Base-by-base conservation (phyloP, 2,113 vertebrate species). In the Peromyscus polionotus region DNA sequence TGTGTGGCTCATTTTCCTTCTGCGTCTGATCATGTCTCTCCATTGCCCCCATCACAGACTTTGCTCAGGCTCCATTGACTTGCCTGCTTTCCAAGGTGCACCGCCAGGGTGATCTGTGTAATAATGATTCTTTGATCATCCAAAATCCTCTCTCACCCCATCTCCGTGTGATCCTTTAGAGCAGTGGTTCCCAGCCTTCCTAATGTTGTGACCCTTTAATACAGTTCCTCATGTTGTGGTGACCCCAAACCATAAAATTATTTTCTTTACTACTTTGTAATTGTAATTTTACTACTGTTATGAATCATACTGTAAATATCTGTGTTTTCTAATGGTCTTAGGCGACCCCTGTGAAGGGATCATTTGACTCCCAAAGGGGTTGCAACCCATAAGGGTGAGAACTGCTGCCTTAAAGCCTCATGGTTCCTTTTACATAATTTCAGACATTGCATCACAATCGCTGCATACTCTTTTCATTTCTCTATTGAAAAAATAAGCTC, bases 111-210 rank as follows among this genome's bases (percentile, higher is more conserved):
- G 20, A 42, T 63, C 54, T 51, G 24, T 84, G 36, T 54, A 8
- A 12, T 39, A 45, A 63, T 79, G 54, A 9, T 11, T 12, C 6
- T 31, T 0, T 33, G 72, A 19, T 28, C n/a, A 16, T 42, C 42
- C 42, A 42, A 42, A 42, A 42, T 42, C 48, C 28, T 11, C 8
- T 13, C 59, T 42, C 2, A 6, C 2, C 7, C 90, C 36, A 6
- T 3, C 2, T 76, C 63, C 0, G 0, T 10, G 68, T 16, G 16
- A n/a, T 4, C 36, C 7, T 45, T 31, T 6, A 16, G 16, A 24
- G 76, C 36, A n/a, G 36, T n/a, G 70, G 7, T 72, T n/a, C 36
- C n/a, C 70, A 72, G 20, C 70, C 68, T 72, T 72, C 36, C 36
- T n/a, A 6, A 72, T n/a, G 68, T 1, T 72, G 33, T 6, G 9